phyloP scores from a whole-genome alignment of 2,797 vertebrate genomes.

The Acrocephalus scirpaceus region DNA sequence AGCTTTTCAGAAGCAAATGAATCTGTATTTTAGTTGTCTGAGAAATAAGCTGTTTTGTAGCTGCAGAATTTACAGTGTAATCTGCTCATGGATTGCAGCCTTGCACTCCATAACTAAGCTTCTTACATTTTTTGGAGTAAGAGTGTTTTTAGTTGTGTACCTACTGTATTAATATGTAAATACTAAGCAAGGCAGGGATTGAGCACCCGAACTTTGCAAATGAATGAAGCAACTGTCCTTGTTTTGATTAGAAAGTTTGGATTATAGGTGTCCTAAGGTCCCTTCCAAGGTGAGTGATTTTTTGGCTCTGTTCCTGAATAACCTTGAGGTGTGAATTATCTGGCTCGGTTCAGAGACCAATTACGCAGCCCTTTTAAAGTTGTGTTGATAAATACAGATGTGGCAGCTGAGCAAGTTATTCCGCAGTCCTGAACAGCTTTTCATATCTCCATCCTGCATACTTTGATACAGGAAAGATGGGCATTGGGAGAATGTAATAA shows the following conservation, averaged over 20 bases:
- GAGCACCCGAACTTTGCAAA: background rate
- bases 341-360: accelerated
- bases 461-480: background rate
- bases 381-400: background rate
- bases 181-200: background rate
- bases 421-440: background rate
- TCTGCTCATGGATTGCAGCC: background rate
- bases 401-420: background rate
- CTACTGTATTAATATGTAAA: background rate
- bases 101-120: background rate
- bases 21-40: background rate
- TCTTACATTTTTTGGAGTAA: background rate
- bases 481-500: background rate
- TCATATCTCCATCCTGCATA: background rate
- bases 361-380: background rate
- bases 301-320: background rate
- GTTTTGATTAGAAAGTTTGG: background rate
- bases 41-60: background rate
- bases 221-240: background rate
- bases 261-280: background rate
- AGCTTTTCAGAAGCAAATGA: background rate
- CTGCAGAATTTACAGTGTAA: background rate
- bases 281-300: background rate
- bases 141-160: background rate
- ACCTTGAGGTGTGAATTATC: background rate